Evolutionary conservation across 1,140 invertebrate species (phyloP), one percentile per base, ranked within the genome.

Genomic region (Drosophila triauraria): DNA sequence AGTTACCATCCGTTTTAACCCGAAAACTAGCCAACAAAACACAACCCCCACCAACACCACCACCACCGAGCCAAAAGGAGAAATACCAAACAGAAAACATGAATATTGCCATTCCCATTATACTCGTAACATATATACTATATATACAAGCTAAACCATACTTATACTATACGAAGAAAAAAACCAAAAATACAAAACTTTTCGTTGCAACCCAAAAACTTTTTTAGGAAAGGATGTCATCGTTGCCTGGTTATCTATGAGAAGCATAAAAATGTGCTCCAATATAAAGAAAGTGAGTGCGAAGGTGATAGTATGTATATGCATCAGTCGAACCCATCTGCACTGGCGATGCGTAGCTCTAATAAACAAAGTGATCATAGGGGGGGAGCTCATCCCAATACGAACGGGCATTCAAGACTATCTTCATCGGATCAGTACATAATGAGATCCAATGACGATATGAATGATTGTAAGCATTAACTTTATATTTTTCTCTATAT

Each of bases 221-320:
- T 58, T 92, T 92, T 77, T 92, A 93, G 92, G 80, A 93, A 93
- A 91, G 91, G 92, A 82, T 98, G 97, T 94, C 97, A 96, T 94
- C 95, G 96, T 68, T 98, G 97, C 94, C 95, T 98, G 87, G 97
- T 98, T 78, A 98, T 98, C 92, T 97, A 98, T 91, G 97, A 98
- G 93, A 97, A 97, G 91, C 97, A 98, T 94, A 94, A 95, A 81
- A 98, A 98, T 93, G 97, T 98, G 72, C 94, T 98, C 77, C 97
- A 98, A 93, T 98, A 98, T 94, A 98, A 98, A 97, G 97, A 98
- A 95, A 98, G 97, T 98, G 94, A 97, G 97, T 98, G 93, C 91
- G 92, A 93, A 93, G 92, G 92, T 93, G 92, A 93, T 91, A 93
- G 80, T 92, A 93, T 93, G 92, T 93, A 92, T 91, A 91, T 92